Conservation (phyloP, 2,888 invertebrate species). For the Rotaria socialis region DNA sequence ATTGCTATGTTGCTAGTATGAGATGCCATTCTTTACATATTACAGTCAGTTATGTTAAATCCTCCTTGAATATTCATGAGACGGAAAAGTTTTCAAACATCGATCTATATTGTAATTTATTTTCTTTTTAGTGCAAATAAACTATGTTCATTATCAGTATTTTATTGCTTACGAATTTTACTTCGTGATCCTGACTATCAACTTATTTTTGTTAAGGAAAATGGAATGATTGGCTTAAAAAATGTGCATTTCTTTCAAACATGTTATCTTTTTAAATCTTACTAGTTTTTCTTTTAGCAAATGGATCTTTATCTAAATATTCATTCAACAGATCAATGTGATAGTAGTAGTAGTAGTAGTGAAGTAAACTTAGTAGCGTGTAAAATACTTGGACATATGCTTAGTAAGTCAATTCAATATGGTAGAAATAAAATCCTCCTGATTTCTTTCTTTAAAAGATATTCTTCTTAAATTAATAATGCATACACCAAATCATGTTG, state of each 20-base stretch:
- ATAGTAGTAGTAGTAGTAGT: not conserved
- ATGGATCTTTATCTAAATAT: not conserved
- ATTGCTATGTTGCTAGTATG: no score
- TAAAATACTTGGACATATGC: not conserved
- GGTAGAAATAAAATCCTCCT: not conserved
- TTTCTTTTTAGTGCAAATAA: not conserved
- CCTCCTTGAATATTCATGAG: no score
- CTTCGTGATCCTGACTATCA: slow-evolving; percentile 18
- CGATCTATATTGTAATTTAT: no score
- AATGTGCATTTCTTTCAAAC: not conserved
- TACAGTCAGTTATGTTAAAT: no score
- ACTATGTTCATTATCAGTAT: not conserved
- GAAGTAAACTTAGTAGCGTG: not conserved
- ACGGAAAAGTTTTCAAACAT: no score
- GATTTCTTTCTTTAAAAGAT: not conserved
- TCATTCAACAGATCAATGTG: not conserved
- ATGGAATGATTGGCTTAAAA: not conserved
- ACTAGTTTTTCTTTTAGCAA: not conserved
- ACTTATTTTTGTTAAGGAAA: not conserved
- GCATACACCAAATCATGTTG: not conserved
- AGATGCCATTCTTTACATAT: no score
- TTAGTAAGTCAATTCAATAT: not conserved
- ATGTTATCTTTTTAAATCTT: not conserved
- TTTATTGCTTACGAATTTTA: not conserved
- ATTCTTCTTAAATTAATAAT: slow-evolving; percentile 1